Evolutionary conservation across 2,888 invertebrate genomes (phyloP), one percentile per base, ranked within the genome.

Genomic region (Bellardia bayeri): DNA sequence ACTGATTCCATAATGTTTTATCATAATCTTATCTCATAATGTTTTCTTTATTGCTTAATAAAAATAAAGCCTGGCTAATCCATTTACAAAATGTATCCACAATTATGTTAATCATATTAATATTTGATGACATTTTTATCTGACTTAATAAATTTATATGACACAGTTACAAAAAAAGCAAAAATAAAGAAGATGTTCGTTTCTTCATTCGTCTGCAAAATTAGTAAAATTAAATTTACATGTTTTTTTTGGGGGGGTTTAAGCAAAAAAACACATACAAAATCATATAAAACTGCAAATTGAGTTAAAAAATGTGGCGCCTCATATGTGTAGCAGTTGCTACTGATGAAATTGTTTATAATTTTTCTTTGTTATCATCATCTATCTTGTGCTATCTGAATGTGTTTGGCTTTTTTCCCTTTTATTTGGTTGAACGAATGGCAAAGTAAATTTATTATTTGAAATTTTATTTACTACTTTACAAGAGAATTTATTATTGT

Each of bases 141-240:
- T 54, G n/a, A 4, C n/a, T 54, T 14, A 54, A 54, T 54, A 54
- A 54, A 54, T 54, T n/a, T 54, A 54, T n/a, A 56, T 23, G 23
- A 56, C 16, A 9, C 56, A 56, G 7, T 7, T 1, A 56, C 56
- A 56, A 7, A 7, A 16, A 54, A n/a, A 56, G 16, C 56, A 9
- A 16, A 56, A 56, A 7, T 23, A 23, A 23, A 2, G 23, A 6
- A 9, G 2, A 56, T n/a, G 6, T 54, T n/a, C 6, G 6, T 5
- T 37, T 6, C 4, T 37, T 37, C 8, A 23, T 56, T 23, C 56
- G 1, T 56, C 23, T 3, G 23, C 23, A 23, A 56, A 56, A 56
- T 56, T 56, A 56, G 56, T 56, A 2, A 56, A 56, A 56, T 56
- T 56, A 30, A 56, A 56, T 56, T 56, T 56, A 23, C 23, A 16